Evolutionary conservation across 2,797 vertebrate genomes (phyloP).

Genomic region (Mergus octosetaceus): DNA sequence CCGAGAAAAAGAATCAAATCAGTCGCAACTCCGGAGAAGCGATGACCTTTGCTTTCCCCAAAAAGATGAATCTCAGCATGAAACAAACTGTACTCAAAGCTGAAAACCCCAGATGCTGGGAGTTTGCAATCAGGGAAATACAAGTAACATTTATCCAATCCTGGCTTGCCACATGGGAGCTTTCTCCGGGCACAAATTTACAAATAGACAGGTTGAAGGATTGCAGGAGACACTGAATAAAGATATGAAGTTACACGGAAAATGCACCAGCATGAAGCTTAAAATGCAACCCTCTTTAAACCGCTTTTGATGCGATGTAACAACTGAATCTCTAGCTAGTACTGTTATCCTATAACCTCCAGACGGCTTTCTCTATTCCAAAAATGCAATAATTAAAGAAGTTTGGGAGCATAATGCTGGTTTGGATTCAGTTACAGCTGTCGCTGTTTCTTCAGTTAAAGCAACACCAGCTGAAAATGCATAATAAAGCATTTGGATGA

Average conservation of each 20-base stretch:
- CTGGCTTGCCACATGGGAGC: conserved; percentile 55
- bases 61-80: conserved; percentile 60
- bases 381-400: conserved; percentile 49
- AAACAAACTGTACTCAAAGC: conserved; percentile 65
- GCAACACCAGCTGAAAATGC: conserved; percentile 42
- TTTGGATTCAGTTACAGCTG: conserved; percentile 39
- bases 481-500: conserved; percentile 43
- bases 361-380: not conserved
- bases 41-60: conserved; percentile 59
- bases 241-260: conserved; percentile 19
- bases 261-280: conserved; percentile 23
- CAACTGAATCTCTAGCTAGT: not conserved
- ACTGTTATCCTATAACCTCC: conserved; percentile 10
- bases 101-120: conserved; percentile 65
- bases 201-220: conserved; percentile 68
- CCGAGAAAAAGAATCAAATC: conserved; percentile 51
- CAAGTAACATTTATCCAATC: conserved; percentile 67
- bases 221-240: conserved; percentile 56
- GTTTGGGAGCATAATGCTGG: conserved; percentile 25
- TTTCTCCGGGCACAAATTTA: conserved; percentile 64
- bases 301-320: not conserved
- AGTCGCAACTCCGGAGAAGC: conserved; percentile 44
- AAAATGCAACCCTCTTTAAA: not conserved
- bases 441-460: conserved; percentile 46
- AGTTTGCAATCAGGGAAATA: conserved; percentile 62